A percentile compares a stretch with the other conserved stretches of the same genome.
Conservation (phyloP, 1,140 invertebrate species). For the Zaprionus vittiger region DNA sequence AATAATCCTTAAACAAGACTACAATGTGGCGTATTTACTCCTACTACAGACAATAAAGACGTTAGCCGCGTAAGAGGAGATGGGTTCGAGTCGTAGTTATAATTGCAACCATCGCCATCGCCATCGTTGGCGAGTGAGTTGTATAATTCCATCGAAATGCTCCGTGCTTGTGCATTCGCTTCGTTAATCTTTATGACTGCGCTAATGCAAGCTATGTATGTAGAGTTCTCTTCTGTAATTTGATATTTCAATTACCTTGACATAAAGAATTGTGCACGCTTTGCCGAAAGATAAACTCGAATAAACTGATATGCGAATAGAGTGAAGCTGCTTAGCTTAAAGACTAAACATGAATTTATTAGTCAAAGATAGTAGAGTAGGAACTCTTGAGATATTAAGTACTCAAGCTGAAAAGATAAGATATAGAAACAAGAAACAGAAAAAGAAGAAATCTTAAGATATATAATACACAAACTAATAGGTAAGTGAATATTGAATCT, state of each 20-base stretch:
- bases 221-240: not conserved
- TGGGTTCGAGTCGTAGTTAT: not conserved
- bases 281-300: not conserved
- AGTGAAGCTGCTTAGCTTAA: not conserved
- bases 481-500: too few species aligned
- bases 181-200: not conserved
- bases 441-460: too few species aligned
- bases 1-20: slow-evolving; percentile 42
- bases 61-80: not conserved
- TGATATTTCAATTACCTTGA: not conserved
- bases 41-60: slow-evolving; percentile 2
- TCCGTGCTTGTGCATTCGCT: not conserved
- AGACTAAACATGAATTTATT: too few species aligned
- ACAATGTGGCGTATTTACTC: slow-evolving; percentile 37
- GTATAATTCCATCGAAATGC: slow-evolving; percentile 3
- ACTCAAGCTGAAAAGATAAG: too few species aligned
- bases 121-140: not conserved
- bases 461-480: too few species aligned
- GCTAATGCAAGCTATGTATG: not conserved
- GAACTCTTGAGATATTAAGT: too few species aligned
- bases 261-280: not conserved
- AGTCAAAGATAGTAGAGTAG: too few species aligned
- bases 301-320: not conserved
- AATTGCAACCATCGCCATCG: not conserved
- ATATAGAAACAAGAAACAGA: too few species aligned